Conservation (phyloP, 2,113 vertebrate genomes). For the Varanus salvator region DNA sequence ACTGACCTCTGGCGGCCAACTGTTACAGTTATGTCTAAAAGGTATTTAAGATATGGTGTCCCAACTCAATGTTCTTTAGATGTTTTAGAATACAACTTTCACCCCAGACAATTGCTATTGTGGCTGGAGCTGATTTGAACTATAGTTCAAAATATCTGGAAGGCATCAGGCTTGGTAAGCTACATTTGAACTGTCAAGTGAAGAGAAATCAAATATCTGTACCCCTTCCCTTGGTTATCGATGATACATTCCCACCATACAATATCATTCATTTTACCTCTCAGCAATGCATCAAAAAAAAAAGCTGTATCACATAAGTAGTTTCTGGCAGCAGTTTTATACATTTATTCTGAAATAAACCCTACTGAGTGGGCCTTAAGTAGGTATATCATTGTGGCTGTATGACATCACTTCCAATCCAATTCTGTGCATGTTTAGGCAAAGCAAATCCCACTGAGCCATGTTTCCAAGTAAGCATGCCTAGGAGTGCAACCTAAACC, state of each 20-base stretch:
- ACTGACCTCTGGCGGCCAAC: conserved; percentile 68
- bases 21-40: neutral
- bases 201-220: neutral
- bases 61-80: no score
- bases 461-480: neutral
- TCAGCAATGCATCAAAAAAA: neutral
- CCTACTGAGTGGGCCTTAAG: neutral
- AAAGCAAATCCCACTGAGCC: no score
- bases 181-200: neutral
- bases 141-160: neutral
- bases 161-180: neutral
- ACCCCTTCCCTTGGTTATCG: no score
- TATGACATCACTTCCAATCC: neutral
- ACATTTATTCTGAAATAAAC: no score
- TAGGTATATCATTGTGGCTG: neutral
- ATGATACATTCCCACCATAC: no score
- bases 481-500: neutral
- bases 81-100: neutral
- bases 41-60: neutral
- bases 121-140: neutral
- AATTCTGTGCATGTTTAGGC: neutral
- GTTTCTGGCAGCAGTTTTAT: no score
- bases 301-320: neutral
- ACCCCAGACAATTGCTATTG: neutral
- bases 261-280: neutral